A percentile compares a stretch with the other conserved stretches of the same genome.
Evolutionary conservation across 2,113 vertebrate genomes (phyloP).

Genomic region (Eudyptes chrysolophus): DNA sequence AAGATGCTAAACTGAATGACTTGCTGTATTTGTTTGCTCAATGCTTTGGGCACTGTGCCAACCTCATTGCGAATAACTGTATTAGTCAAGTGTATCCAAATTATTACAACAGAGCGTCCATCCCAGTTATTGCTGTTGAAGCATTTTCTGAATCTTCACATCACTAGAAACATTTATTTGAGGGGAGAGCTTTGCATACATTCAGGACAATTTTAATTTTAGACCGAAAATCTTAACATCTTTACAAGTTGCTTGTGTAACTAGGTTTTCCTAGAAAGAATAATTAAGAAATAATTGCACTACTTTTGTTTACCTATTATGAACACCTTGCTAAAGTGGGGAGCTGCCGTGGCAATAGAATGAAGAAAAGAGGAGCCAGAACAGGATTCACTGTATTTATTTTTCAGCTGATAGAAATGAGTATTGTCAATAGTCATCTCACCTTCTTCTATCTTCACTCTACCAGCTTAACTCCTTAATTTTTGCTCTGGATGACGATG

Average conservation of each 20-base stretch:
- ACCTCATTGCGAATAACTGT: conserved; percentile 84
- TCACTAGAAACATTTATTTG: conserved; percentile 67
- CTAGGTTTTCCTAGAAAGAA: background rate
- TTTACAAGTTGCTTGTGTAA: conserved; percentile 27
- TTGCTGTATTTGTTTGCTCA: conserved; percentile 79
- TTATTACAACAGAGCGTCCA: conserved; percentile 85
- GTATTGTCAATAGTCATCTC: background rate
- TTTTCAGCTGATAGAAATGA: background rate
- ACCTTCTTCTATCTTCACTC: background rate
- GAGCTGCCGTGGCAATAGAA: background rate
- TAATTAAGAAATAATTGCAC: conserved; percentile 12
- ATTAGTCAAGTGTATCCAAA: conserved; percentile 88
- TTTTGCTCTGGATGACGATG: background rate
- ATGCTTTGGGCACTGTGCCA: conserved; percentile 82
- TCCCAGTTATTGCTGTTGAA: conserved; percentile 79
- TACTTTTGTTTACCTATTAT: conserved; percentile 1
- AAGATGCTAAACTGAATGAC: conserved; percentile 69
- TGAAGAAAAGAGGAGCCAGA: background rate
- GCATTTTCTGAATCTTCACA: conserved; percentile 76
- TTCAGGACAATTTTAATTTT: conserved; percentile 60
- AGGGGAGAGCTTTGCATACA: conserved; percentile 63
- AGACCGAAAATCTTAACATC: conserved; percentile 34
- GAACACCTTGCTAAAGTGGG: background rate
- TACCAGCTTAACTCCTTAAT: background rate
- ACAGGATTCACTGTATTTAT: background rate